phyloP scores from a whole-genome alignment of 2,888 invertebrate genomes.

The Pherbina coryleti region DNA sequence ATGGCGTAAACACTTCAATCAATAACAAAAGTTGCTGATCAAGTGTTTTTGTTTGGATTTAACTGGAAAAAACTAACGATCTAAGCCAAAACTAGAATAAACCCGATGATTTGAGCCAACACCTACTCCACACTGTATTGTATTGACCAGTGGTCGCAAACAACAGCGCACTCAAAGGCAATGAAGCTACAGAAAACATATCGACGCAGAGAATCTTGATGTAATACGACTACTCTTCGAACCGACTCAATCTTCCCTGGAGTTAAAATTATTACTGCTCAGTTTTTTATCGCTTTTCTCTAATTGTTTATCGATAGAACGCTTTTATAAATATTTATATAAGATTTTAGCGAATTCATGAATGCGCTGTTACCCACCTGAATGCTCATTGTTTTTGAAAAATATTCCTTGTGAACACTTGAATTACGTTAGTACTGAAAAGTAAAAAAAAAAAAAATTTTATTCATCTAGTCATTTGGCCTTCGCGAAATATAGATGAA shows the following conservation, averaged over 20 bases:
- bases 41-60: neutral
- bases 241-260: no score
- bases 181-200: neutral
- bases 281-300: no score
- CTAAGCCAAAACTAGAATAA: neutral
- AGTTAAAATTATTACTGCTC: no score
- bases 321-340: neutral
- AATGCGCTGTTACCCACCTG: slow-evolving; percentile 38
- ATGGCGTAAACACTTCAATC: neutral
- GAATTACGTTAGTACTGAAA: slow-evolving; percentile 23
- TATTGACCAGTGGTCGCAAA: neutral
- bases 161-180: neutral
- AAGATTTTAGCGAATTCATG: neutral
- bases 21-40: neutral
- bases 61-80: slow-evolving; percentile 4
- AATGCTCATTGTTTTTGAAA: slow-evolving; percentile 30
- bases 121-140: neutral
- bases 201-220: no score
- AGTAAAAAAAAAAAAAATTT: neutral
- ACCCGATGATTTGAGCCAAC: neutral
- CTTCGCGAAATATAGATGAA: neutral
- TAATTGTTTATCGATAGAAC: neutral
- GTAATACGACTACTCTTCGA: no score
- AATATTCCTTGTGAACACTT: slow-evolving; percentile 11
- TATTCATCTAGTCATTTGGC: neutral